phyloP scores from a whole-genome alignment of 2,797 vertebrate genomes.

The Sylvilagus floridanus region DNA sequence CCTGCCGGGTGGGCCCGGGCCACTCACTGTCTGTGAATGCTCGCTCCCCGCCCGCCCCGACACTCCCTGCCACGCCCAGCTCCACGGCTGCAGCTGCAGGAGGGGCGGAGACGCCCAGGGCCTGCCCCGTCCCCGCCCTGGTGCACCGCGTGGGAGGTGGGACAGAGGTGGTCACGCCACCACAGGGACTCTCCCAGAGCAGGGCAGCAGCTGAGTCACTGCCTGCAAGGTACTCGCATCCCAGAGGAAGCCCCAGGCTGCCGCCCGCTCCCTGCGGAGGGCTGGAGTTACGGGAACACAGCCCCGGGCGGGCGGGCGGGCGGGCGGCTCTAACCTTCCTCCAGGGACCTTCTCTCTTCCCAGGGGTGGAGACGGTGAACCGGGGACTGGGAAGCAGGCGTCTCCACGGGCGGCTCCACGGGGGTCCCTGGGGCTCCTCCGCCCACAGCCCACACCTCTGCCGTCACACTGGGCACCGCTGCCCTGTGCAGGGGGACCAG shows the following conservation, averaged over 20 bases:
- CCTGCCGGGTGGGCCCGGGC: not conserved
- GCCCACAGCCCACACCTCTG: not conserved
- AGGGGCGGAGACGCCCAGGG: not conserved
- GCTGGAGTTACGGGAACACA: fast-evolving
- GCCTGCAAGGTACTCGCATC: not conserved
- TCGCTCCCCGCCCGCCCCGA: not conserved
- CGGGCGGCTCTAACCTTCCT: not conserved
- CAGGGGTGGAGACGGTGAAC: fast-evolving
- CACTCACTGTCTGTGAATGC: not conserved
- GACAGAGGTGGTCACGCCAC: fast-evolving
- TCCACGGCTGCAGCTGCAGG: not conserved
- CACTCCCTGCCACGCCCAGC: too few species aligned
- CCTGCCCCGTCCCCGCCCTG: not conserved
- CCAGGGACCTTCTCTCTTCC: not conserved
- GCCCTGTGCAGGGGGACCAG: too few species aligned
- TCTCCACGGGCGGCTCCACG: not conserved
- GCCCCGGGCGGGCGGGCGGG: fast-evolving
- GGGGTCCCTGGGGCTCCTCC: fast-evolving
- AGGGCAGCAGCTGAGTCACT: fast-evolving
- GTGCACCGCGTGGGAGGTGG: fast-evolving
- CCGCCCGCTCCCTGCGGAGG: fast-evolving
- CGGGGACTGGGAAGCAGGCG: fast-evolving
- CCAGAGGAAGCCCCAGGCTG: fast-evolving
- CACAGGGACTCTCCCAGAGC: too few species aligned
- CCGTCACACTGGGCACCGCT: too few species aligned